phyloP scores from a whole-genome alignment of 2,797 vertebrate genomes.

The Pipistrellus pygmaeus region DNA sequence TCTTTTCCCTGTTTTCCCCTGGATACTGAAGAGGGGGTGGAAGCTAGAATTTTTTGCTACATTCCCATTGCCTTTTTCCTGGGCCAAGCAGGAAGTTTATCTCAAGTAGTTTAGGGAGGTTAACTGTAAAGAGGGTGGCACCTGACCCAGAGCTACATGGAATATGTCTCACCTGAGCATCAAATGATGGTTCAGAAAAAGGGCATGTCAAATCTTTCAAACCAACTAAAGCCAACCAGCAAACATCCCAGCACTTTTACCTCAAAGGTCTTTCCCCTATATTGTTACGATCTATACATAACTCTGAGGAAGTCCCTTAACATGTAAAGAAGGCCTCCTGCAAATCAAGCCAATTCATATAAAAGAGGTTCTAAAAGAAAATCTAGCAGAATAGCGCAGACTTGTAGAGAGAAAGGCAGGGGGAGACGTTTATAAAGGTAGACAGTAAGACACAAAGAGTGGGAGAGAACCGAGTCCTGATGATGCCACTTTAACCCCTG shows the following conservation, averaged over 20 bases:
- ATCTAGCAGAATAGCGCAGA: background rate
- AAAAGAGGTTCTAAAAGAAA: background rate
- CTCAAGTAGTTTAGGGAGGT: background rate
- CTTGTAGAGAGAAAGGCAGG: background rate
- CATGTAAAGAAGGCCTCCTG: background rate
- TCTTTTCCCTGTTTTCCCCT: background rate
- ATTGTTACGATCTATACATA: background rate
- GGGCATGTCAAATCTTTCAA: background rate
- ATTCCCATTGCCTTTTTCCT: background rate
- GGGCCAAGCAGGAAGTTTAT: background rate
- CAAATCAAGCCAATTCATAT: background rate
- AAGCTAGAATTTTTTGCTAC: background rate
- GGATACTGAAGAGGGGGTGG: background rate
- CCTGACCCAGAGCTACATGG: background rate
- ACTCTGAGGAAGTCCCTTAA: slow-evolving; percentile 4
- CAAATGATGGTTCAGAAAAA: background rate
- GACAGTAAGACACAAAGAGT: background rate
- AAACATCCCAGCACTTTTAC: background rate
- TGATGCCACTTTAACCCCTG: background rate
- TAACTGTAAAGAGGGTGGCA: background rate
- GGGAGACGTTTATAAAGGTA: background rate
- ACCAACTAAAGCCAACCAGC: slow-evolving; percentile 1
- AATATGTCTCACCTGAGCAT: background rate
- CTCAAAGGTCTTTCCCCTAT: background rate
- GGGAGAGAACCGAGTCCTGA: background rate